Evolutionary conservation across 2,113 vertebrate species (phyloP), one percentile per base, ranked within the genome.

Genomic region (Cavia porcellus): DNA sequence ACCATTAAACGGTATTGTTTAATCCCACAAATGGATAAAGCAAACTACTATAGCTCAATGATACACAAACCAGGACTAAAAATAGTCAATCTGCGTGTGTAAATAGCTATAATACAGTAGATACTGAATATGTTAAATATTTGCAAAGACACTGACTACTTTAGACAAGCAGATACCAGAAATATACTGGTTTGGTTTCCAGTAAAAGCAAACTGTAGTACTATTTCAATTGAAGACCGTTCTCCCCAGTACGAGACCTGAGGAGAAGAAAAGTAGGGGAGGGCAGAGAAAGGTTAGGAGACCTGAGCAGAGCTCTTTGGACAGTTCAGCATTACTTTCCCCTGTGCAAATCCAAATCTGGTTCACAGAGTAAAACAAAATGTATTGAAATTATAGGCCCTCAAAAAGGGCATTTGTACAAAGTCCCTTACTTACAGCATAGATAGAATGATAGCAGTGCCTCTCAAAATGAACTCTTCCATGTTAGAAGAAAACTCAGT

Each of bases 1-100:
- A 98, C 98, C 98, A 98, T 99, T 98, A 98, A 98, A 98, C 98
- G 98, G 92, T 98, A 98, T 98, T 94, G 94, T 98, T 99, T 98
- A 98, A 98, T 98, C 98, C 98, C 98, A 98, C 98, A 97, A 96
- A 97, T 98, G 92, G 97, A 97, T 98, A 98, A 98, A 98, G 97
- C 98, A 97, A 98, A 98, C 97, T 97, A 98, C 97, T 97, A 96
- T 98, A 98, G 98, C 97, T 98, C 95, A 98, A 95, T 91, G 97
- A 75, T 81, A 98, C 96, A 97, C 96, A 96, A 97, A 98, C 93
- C 96, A 98, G 97, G 96, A 98, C 97, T 98, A 98, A 98, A 97
- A 97, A 97, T 97, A 98, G 98, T 98, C 97, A 98, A 79, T 94
- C 55, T 97, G 92, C 93, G 91, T 96, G 47, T 97, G 97, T 96